Evolutionary conservation across 2,888 invertebrate genomes (phyloP), one percentile per base, ranked within the genome.

Genomic region (Ochropleura leucogaster): DNA sequence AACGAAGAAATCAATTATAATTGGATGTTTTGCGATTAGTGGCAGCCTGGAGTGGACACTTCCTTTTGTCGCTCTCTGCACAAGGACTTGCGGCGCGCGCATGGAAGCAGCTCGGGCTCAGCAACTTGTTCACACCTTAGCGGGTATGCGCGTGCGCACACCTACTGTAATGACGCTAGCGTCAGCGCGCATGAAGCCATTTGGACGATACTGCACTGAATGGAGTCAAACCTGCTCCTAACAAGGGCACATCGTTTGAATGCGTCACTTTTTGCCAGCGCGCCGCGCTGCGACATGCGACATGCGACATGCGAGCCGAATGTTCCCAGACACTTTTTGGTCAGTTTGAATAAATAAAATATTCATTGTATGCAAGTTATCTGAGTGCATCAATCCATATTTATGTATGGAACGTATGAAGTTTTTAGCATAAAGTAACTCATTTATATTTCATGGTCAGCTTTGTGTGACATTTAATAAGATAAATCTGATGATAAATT

Each of bases 331-430:
- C 74, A 84, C 84, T 92, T 94, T 93, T 93, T 93, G 87, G 84
- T 74, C 85, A 84, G 89, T 93, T 93, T 93, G 90, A 93, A 93
- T 93, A 93, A 91, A 94, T 94, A 91, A 93, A 94, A 95, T 92
- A 95, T 95, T 94, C 93, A 95, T 93, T 87, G 85, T 87, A 87
- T 89, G 88, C 89, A 87, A 89, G 86, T 87, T 82, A 77, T 85
- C 81, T 74, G 84, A 71, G 77, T 77, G 84, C 75, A 85, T 84
- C 85, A 72, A 87, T 85, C 84, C 85, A 88, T 87, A 86, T 87
- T 82, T 84, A 86, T 74, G 81, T 71, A 49, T 72, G 72, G 77
- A 74, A 82, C 85, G 87, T 79, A 87, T 87, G 68, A 79, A 79
- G 80, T 79, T 85, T 80, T 85, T 86, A 82, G 75, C 77, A 80